Evolutionary conservation across 1,140 invertebrate species (phyloP), one percentile per base, ranked within the genome.

Genomic region (Portunus trituberculatus): DNA sequence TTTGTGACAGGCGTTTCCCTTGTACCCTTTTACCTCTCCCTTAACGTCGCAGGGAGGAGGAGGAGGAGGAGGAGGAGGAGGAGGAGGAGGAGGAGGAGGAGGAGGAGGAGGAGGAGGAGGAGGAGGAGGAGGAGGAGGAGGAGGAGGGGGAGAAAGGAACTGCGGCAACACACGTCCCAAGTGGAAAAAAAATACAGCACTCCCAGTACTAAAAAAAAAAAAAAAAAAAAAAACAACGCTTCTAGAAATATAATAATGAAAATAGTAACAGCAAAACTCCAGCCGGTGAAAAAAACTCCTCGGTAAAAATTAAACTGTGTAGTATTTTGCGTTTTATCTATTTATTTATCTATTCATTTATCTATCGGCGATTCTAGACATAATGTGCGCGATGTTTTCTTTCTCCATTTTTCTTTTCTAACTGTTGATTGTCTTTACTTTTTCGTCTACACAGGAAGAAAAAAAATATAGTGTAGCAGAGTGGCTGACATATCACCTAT

Each of bases 1-100:
- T 12, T 12, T 29, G 83, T 10, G 83, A 28, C 10, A 84, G 16
- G n/a, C n/a, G n/a, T 4, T 29, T 10, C 10, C n/a, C 28, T 84
- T 28, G 10, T n/a, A 0, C 10, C 31, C n/a, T 0, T 12, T 32
- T 82, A 28, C 28, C 20, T 82, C 16, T 82, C 3, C n/a, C 10
- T n/a, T 12, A 84, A 84, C n/a, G 16, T 25, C 31, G n/a, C 12
- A 4, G 0, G 4, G 83, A 84, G 83, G 83, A 84, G 83, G 83
- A 84, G n/a, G 83, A 84, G 31, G 10, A 29, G 83, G 10, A 28
- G 83, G 86, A 88, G 83, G 86, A 31, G 86, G 86, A 88, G 86
- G 86, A 88, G 86, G 86, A 32, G 86, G 83, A 29, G 28, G 28
- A 32, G 83, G 31, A 29, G 31, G 0, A 29, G 83, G 28, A 29